These are phyloP conservation scores for Harpagoxenus sublaevis DNA, from an alignment of 2,888 invertebrate genomes.

Conservation along the genomic window DNA sequence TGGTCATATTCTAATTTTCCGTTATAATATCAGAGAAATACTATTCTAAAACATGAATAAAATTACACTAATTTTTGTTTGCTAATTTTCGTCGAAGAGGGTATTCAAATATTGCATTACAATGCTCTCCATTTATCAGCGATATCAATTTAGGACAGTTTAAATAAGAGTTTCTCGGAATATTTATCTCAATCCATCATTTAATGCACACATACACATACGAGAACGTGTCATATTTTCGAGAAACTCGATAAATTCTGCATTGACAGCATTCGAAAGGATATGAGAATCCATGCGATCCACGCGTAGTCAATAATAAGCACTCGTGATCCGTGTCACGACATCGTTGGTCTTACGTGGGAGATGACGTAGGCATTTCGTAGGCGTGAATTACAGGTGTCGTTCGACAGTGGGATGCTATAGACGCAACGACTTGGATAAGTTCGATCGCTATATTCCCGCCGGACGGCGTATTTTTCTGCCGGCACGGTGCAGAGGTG, in stretches of 20 bases:
- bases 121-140: neutral
- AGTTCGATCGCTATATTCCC: neutral
- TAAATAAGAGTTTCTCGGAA: neutral
- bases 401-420: slow-evolving; percentile 51
- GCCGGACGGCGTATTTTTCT: neutral
- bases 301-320: slow-evolving; percentile 53
- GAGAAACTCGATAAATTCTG: neutral
- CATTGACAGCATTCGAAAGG: neutral
- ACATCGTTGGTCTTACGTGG: slow-evolving; percentile 51
- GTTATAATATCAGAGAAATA: neutral
- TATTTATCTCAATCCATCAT: neutral
- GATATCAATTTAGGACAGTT: neutral
- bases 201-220: neutral
- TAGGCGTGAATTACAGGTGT: slow-evolving; percentile 75
- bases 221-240: neutral
- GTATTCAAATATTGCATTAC: neutral
- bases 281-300: slow-evolving; percentile 48
- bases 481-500: too few relatives aligned
- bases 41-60: neutral
- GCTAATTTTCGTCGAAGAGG: neutral
- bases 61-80: neutral
- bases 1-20: neutral
- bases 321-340: slow-evolving; percentile 70
- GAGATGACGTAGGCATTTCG: slow-evolving; percentile 69
- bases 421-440: neutral